phyloP scores from a whole-genome alignment of 2,888 invertebrate genomes.

The Frankliniella fusca region DNA sequence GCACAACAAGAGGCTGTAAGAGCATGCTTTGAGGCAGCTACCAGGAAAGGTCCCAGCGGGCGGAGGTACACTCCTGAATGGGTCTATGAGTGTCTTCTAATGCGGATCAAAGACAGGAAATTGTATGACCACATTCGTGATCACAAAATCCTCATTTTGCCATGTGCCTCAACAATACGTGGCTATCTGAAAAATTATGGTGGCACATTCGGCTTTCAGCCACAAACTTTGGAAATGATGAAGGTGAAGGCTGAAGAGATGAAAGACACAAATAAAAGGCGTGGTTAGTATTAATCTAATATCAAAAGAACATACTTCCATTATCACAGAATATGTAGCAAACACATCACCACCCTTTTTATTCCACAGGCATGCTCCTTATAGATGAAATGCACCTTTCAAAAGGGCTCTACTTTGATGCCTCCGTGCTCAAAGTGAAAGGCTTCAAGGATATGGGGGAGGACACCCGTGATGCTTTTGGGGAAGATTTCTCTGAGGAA shows the following conservation, averaged over 20 bases:
- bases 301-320: neutral
- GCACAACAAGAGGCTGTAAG: neutral
- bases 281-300: neutral
- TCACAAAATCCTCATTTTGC: constrained; percentile 27
- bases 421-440: neutral
- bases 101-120: constrained; percentile 33
- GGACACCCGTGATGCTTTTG: constrained; percentile 27
- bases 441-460: constrained; percentile 31
- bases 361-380: neutral
- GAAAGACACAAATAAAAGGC: neutral
- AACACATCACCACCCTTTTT: neutral
- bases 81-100: constrained; percentile 34
- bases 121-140: constrained; percentile 31
- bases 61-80: constrained; percentile 31
- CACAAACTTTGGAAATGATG: neutral
- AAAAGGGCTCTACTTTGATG: neutral
- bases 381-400: neutral
- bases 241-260: neutral
- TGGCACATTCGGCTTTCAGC: neutral
- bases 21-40: neutral
- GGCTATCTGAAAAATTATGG: neutral
- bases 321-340: neutral
- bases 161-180: neutral
- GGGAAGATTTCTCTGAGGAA: neutral
- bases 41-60: neutral